Conservation (phyloP, 2,113 vertebrate species). For the Hipposideros armiger region DNA sequence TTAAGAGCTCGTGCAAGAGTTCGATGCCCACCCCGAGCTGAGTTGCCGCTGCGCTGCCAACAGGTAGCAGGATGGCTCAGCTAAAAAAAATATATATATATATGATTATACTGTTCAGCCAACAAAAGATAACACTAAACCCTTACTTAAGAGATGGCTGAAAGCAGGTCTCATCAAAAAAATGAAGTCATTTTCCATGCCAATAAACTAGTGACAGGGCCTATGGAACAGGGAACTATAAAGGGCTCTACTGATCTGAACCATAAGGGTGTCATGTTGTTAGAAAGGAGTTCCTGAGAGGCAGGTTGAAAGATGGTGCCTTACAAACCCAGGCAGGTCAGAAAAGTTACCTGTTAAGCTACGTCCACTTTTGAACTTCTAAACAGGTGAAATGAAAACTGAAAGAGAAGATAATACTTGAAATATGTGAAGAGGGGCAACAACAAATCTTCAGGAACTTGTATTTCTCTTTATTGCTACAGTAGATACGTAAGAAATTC, state of each 20-base stretch:
- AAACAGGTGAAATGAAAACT: not conserved
- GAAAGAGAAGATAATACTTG: not conserved
- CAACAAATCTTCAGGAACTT: not conserved
- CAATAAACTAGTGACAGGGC: not conserved
- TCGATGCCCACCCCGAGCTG: no score
- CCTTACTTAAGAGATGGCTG: not conserved
- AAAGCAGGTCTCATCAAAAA: not conserved
- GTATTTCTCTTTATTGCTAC: constrained; percentile 31
- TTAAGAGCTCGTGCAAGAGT: no score
- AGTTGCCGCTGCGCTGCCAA: no score
- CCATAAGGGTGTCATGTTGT: not conserved
- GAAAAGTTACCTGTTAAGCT: not conserved
- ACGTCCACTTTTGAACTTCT: not conserved
- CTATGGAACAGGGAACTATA: not conserved
- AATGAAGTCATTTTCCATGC: not conserved
- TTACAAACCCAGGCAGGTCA: not conserved
- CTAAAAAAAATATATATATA: no score
- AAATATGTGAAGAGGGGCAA: not conserved
- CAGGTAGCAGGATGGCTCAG: no score
- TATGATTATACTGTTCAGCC: not conserved
- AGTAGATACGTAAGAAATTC: not conserved
- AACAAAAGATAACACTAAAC: not conserved
- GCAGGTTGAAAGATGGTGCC: not conserved
- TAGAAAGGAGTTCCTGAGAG: not conserved
- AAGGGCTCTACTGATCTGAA: not conserved